A percentile compares a stretch with the other conserved stretches of the same genome.
phyloP scores from a whole-genome alignment of 2,113 vertebrate species.

The Boleophthalmus pectinirostris region DNA sequence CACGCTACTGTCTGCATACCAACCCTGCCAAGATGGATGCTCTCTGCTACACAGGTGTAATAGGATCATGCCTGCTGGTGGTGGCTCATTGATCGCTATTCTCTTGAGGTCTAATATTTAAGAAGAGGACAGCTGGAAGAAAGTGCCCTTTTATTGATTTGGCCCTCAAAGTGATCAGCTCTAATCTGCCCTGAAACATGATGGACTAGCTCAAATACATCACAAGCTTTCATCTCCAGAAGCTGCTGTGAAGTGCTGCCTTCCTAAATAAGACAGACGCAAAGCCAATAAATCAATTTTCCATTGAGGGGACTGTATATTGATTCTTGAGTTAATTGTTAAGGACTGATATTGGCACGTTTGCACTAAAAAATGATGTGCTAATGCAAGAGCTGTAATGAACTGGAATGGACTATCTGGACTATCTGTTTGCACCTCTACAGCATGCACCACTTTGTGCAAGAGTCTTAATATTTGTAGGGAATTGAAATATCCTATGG shows the following conservation, averaged over 20 bases:
- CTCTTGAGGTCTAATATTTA: slow-evolving; percentile 27
- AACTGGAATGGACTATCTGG: not conserved
- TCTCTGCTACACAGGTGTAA: slow-evolving; percentile 45
- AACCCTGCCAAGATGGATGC: slow-evolving; percentile 44
- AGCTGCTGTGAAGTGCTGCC: not conserved
- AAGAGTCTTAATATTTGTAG: not conserved
- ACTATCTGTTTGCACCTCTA: not conserved
- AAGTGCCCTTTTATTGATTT: slow-evolving; percentile 53
- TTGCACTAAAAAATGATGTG: not conserved
- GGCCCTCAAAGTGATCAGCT: slow-evolving; percentile 37
- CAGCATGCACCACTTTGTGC: not conserved
- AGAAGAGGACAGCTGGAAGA: slow-evolving; percentile 10
- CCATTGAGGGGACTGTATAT: slow-evolving; percentile 2
- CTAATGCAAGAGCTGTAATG: not conserved
- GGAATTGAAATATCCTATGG: too few relatives aligned
- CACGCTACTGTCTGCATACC: slow-evolving; percentile 22
- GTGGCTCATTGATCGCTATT: slow-evolving; percentile 52
- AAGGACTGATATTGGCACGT: not conserved
- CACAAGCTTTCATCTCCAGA: slow-evolving; percentile 3
- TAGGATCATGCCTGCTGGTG: slow-evolving; percentile 46
- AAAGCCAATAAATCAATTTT: not conserved
- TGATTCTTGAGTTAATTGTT: slow-evolving; percentile 25
- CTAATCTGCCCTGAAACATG: slow-evolving; percentile 27
- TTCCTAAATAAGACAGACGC: not conserved
- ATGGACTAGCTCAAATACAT: slow-evolving; percentile 11